Percentiles rank a stretch among this genome's conserved stretches.
Conservation (phyloP, 2,888 invertebrate genomes). For the Drosophila aldrichi region DNA sequence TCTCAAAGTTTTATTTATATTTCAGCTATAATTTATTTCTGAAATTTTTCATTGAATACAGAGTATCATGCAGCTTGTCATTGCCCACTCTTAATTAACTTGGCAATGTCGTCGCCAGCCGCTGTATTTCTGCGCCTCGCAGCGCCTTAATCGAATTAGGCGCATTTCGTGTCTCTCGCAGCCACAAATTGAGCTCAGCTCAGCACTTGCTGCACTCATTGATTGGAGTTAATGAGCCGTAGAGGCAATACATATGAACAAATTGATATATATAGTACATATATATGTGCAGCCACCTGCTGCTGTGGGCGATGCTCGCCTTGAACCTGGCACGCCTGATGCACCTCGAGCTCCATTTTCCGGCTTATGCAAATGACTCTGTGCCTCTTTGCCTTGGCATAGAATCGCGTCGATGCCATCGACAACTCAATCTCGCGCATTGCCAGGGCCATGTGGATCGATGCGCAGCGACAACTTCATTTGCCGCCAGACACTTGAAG, state of each 20-base stretch:
- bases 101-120: slow-evolving; percentile 42
- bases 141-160: slow-evolving; percentile 74
- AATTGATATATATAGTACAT: not conserved
- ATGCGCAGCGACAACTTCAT: slow-evolving; percentile 69
- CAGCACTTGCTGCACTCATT: slow-evolving; percentile 46
- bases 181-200: slow-evolving; percentile 19
- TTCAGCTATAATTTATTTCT: not conserved
- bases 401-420: slow-evolving; percentile 28
- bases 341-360: slow-evolving; percentile 45
- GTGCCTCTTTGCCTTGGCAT: slow-evolving; percentile 49
- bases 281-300: slow-evolving; percentile 2
- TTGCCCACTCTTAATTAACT: slow-evolving; percentile 51
- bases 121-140: slow-evolving; percentile 21
- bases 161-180: slow-evolving; percentile 36
- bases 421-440: slow-evolving; percentile 57
- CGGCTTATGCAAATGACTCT: slow-evolving; percentile 63
- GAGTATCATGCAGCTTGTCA: not conserved
- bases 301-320: slow-evolving; percentile 36
- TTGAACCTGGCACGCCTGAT: slow-evolving; percentile 32
- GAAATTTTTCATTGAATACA: not conserved
- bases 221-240: slow-evolving; percentile 75
- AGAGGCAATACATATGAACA: slow-evolving; percentile 14
- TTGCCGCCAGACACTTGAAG: slow-evolving; percentile 29
- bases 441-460: slow-evolving; percentile 65
- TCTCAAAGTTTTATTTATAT: not conserved